phyloP scores from a whole-genome alignment of 64 coral and sea anemone species.

The Pocillopora damicornis region DNA sequence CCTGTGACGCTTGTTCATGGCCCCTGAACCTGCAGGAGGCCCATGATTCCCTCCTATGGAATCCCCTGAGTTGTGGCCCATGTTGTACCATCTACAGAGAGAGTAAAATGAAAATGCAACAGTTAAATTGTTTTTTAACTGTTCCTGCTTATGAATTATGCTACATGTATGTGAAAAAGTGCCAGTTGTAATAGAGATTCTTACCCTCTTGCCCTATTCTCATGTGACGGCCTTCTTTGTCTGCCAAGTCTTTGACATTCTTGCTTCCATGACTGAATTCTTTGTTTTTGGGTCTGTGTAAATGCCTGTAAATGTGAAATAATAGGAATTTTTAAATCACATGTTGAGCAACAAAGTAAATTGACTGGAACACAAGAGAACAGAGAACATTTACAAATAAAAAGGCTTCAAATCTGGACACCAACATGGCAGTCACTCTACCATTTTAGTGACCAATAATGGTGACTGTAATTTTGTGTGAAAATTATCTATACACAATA shows the following conservation, averaged over 20 bases:
- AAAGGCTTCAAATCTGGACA: too few relatives aligned
- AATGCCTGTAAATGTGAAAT: conserved; percentile 60
- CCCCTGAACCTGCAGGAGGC: conserved; percentile 85
- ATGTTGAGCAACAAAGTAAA: not conserved
- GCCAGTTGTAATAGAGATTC: not conserved
- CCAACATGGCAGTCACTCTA: too few relatives aligned
- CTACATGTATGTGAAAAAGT: too few relatives aligned
- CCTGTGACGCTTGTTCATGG: conserved; percentile 52
- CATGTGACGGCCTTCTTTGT: conserved; percentile 71
- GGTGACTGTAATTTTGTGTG: too few relatives aligned
- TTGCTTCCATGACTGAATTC: conserved; percentile 97
- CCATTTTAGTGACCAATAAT: too few relatives aligned
- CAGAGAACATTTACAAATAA: too few relatives aligned
- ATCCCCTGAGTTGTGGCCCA: conserved; percentile 61
- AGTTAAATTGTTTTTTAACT: not conserved
- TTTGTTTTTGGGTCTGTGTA: conserved; percentile 72
- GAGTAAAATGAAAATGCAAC: not conserved
- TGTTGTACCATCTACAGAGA: conserved; percentile 58
- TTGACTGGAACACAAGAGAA: too few relatives aligned
- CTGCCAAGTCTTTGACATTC: conserved; percentile 80
- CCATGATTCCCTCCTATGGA: conserved; percentile 40
- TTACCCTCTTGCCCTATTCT: conserved; percentile 73
- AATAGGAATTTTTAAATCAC: not conserved
- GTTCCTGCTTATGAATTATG: not conserved
- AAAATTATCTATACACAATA: too few relatives aligned